Conservation (phyloP, 2,888 invertebrate genomes). For the Serripes groenlandicus region DNA sequence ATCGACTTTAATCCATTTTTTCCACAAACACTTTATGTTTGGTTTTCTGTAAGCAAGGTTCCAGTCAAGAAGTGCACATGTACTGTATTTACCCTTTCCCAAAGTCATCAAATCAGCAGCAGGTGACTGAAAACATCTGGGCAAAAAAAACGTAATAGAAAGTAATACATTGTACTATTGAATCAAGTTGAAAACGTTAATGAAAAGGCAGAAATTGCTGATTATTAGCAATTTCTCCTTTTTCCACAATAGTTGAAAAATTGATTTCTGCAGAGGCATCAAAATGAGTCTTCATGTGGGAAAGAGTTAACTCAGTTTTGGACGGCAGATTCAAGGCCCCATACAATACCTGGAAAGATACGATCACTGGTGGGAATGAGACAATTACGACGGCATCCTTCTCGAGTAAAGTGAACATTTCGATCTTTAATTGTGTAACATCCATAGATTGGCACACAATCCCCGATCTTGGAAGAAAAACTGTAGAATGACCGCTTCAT, state of each 20-base stretch:
- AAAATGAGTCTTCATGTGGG: not conserved
- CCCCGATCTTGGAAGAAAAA: slow-evolving; percentile 45
- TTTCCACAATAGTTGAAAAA: not conserved
- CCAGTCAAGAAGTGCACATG: too few relatives aligned
- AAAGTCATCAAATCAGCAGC: too few relatives aligned
- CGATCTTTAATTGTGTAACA: slow-evolving; percentile 63
- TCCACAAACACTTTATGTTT: too few relatives aligned
- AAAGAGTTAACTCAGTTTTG: not conserved
- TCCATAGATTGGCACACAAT: slow-evolving; percentile 56
- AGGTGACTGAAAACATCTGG: too few relatives aligned
- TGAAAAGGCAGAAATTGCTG: not conserved
- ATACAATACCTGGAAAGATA: slow-evolving; percentile 3
- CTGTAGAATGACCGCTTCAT: slow-evolving; percentile 50
- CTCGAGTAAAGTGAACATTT: slow-evolving; percentile 50
- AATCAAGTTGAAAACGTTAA: too few relatives aligned
- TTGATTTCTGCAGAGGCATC: not conserved
- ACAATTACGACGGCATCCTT: slow-evolving; percentile 44
- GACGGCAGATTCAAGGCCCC: too few relatives aligned
- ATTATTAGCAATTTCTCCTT: not conserved
- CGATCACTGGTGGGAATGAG: slow-evolving; percentile 25
- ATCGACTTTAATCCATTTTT: too few relatives aligned
- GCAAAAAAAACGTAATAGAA: too few relatives aligned
- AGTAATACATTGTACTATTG: too few relatives aligned
- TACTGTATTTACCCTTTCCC: too few relatives aligned
- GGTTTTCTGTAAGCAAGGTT: too few relatives aligned